Evolutionary conservation across 2,797 vertebrate species (phyloP).

Genomic region (Lepilemur septentrionalis): DNA sequence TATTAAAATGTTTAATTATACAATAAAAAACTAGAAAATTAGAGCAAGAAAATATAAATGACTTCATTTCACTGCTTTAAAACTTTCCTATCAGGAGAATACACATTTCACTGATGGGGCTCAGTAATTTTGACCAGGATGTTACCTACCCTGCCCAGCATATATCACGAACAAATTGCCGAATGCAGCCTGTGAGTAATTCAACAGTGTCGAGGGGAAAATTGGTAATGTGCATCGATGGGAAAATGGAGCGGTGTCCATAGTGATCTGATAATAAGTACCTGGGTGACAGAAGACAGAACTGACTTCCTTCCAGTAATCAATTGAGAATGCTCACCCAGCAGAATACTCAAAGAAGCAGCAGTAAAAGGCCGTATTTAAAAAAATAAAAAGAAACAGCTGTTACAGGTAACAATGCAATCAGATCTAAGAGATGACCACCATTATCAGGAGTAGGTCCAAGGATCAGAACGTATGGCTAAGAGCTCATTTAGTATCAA

Average conservation of each 20-base stretch:
- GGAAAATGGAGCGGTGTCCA: neutral
- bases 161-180: neutral
- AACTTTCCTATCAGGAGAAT: neutral
- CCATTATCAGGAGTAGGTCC: neutral
- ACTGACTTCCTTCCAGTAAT: constrained; percentile 4
- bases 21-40: neutral
- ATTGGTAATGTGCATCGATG: neutral
- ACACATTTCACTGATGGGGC: neutral
- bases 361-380: neutral
- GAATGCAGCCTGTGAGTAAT: constrained; percentile 27
- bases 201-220: neutral
- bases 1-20: neutral
- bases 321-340: constrained; percentile 24
- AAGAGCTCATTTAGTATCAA: neutral
- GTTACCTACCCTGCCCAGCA: neutral
- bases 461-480: neutral
- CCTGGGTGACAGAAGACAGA: constrained; percentile 7
- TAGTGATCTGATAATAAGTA: constrained; percentile 34
- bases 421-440: neutral
- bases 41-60: neutral
- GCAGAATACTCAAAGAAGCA: constrained; percentile 31
- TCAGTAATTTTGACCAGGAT: neutral
- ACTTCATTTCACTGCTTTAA: neutral
- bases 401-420: neutral
- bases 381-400: neutral